Evolutionary conservation across 2,113 vertebrate genomes (phyloP).

Genomic region (Phycodurus eques): DNA sequence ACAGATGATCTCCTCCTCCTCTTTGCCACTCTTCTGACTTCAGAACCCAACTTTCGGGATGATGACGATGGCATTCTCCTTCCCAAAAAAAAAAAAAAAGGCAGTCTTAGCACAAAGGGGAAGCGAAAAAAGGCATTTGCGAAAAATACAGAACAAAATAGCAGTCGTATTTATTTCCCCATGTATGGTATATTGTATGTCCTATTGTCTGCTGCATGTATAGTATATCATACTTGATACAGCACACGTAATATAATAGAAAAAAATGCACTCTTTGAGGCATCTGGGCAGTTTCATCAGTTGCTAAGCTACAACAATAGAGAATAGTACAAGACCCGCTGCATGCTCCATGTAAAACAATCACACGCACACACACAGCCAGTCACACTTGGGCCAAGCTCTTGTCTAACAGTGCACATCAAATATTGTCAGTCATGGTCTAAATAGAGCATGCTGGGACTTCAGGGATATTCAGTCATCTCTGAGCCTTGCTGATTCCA

Average conservation of each 20-base stretch:
- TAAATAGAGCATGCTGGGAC: slow-evolving; percentile 69
- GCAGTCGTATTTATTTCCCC: no score
- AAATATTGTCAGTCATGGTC: slow-evolving; percentile 69
- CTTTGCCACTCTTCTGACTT: slow-evolving; percentile 30
- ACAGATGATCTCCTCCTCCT: slow-evolving; percentile 23
- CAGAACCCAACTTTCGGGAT: slow-evolving; percentile 17
- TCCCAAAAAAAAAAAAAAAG: slow-evolving; percentile 28
- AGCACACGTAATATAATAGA: slow-evolving; percentile 9
- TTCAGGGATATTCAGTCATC: slow-evolving; percentile 65
- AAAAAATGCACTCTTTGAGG: background rate
- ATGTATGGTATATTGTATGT: background rate
- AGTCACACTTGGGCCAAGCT: slow-evolving; percentile 14
- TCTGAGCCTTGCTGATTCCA: slow-evolving; percentile 50
- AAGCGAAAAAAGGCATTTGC: slow-evolving; percentile 3
- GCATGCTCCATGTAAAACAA: slow-evolving; percentile 13
- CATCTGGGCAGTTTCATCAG: background rate
- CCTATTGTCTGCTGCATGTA: background rate
- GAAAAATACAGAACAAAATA: slow-evolving; percentile 5
- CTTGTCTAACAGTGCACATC: slow-evolving; percentile 56
- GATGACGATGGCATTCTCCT: slow-evolving; percentile 34
- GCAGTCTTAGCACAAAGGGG: background rate
- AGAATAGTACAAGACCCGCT: slow-evolving; percentile 16
- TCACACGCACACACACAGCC: slow-evolving; percentile 16
- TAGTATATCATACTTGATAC: slow-evolving; percentile 11
- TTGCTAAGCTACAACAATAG: slow-evolving; percentile 40